phyloP scores from a whole-genome alignment of 2,888 invertebrate genomes.

The Thyatira batis region DNA sequence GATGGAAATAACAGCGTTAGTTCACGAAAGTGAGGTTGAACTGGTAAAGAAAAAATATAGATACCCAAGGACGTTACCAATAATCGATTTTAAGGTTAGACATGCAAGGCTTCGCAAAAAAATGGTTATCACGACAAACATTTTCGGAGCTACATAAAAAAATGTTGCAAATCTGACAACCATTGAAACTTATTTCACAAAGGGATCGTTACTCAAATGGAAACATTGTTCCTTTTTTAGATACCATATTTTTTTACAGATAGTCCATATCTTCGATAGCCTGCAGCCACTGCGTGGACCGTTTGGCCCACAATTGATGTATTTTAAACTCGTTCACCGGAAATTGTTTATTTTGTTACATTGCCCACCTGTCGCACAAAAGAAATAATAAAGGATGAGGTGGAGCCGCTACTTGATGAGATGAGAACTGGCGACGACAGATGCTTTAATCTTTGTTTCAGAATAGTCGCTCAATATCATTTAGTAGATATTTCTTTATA shows the following conservation, averaged over 20 bases:
- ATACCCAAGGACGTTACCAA: conserved; percentile 22
- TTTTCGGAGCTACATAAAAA: neutral
- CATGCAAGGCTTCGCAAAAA: conserved; percentile 11
- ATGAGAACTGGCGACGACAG: conserved; percentile 4
- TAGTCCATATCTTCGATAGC: conserved; percentile 12
- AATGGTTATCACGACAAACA: neutral
- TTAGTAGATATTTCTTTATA: neutral
- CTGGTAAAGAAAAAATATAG: conserved; percentile 20
- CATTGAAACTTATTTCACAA: neutral
- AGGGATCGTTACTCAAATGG: neutral
- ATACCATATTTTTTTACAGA: neutral
- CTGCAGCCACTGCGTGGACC: conserved; percentile 19
- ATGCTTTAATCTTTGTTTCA: neutral
- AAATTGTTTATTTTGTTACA: conserved; percentile 52
- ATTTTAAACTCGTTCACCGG: conserved; percentile 54
- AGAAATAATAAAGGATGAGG: conserved; percentile 35
- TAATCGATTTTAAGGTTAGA: conserved; percentile 13
- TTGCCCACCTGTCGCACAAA: conserved; percentile 52
- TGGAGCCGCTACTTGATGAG: conserved; percentile 8
- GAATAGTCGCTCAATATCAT: neutral
- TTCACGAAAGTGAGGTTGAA: conserved; percentile 31
- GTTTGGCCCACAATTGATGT: conserved; percentile 31
- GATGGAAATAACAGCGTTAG: conserved; percentile 30
- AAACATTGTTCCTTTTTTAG: neutral
- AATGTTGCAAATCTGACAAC: neutral